Percentiles rank a stretch among this genome's conserved stretches.
phyloP scores from a whole-genome alignment of 1,140 invertebrate genomes.

The Bradysia coprophila region DNA sequence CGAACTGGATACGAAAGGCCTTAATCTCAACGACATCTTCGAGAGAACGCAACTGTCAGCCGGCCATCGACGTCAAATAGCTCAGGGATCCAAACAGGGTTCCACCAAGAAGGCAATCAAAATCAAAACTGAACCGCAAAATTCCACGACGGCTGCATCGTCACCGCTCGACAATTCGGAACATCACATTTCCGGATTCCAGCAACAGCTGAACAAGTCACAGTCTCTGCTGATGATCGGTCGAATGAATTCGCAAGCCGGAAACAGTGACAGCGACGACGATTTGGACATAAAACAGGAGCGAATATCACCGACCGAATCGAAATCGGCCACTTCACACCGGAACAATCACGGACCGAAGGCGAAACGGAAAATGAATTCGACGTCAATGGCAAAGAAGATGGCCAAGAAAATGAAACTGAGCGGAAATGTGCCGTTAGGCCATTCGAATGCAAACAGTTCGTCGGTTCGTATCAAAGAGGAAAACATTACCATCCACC shows the following conservation, averaged over 20 bases:
- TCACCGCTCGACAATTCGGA: not conserved
- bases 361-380: constrained; percentile 7
- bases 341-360: no score
- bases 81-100: not conserved
- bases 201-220: not conserved
- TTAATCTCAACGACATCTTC: constrained; percentile 17
- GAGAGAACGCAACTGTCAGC: constrained; percentile 17
- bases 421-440: not conserved
- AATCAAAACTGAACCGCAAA: not conserved
- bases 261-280: constrained; percentile 1
- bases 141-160: not conserved
- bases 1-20: constrained; percentile 22
- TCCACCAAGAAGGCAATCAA: not conserved
- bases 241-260: not conserved
- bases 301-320: not conserved
- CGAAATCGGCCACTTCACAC: not conserved
- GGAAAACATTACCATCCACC: not conserved
- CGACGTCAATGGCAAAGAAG: constrained; percentile 2
- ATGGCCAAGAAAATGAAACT: not conserved
- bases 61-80: constrained; percentile 7
- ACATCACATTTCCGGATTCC: not conserved
- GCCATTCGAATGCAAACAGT: not conserved
- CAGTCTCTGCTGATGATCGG: not conserved
- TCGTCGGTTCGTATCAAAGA: not conserved
- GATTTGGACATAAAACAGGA: not conserved